Evolutionary conservation across 1,140 invertebrate species (phyloP).

Genomic region (Zaprionus lachaisei): DNA sequence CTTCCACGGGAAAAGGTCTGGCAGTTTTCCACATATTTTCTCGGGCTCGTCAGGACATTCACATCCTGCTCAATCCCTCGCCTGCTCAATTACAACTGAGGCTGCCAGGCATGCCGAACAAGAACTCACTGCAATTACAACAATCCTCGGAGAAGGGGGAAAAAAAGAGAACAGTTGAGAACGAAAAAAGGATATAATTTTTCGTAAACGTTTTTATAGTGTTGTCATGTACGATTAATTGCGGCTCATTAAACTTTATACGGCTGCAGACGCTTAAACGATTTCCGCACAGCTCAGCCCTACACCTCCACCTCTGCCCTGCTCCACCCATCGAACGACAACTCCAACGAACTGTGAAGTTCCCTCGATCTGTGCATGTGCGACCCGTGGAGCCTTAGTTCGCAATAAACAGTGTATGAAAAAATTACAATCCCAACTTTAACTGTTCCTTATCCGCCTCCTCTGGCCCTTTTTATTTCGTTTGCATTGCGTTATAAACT

Average conservation of each 20-base stretch:
- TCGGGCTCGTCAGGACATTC: constrained; percentile 5
- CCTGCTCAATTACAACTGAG: constrained; percentile 27
- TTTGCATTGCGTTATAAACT: no score
- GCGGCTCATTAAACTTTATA: constrained; percentile 79
- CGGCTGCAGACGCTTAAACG: constrained; percentile 67
- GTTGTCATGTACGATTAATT: constrained; percentile 81
- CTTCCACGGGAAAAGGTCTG: not conserved
- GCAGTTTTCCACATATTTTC: constrained; percentile 5
- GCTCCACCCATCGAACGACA: not conserved
- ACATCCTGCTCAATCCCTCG: constrained; percentile 1
- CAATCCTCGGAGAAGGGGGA: constrained; percentile 14
- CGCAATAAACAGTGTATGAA: not conserved
- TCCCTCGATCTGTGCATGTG: not conserved
- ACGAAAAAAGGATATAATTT: constrained; percentile 66
- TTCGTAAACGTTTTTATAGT: constrained; percentile 80
- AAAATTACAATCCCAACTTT: constrained; percentile 4
- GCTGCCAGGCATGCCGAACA: constrained; percentile 33
- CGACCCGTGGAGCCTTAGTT: not conserved
- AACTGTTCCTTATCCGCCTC: not conserved
- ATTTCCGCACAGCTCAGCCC: constrained; percentile 42
- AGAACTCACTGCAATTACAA: constrained; percentile 56
- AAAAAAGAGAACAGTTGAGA: constrained; percentile 1
- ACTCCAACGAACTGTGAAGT: constrained; percentile 2
- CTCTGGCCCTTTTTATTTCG: no score
- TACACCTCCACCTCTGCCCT: constrained; percentile 1